Evolutionary conservation across 2,888 invertebrate genomes (phyloP).

Genomic region (Drosophila sordidapex): DNA sequence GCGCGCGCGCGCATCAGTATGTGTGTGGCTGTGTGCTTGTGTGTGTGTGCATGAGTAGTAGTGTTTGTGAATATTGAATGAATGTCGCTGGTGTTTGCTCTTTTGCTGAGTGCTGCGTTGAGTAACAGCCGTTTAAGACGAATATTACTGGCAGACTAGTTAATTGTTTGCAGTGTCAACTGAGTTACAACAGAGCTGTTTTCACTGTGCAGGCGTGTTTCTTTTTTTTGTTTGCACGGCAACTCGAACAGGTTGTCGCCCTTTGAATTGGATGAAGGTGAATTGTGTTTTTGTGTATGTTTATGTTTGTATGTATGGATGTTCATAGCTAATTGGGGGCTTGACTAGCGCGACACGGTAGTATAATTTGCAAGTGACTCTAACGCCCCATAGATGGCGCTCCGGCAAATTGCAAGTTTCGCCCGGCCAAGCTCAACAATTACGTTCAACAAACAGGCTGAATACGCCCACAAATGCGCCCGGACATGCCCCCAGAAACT

Average conservation of each 20-base stretch:
- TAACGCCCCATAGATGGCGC: conserved; percentile 62
- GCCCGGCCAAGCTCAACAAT: conserved; percentile 64
- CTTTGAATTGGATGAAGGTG: conserved; percentile 12
- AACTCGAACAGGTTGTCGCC: conserved; percentile 43
- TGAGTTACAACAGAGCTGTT: conserved; percentile 13
- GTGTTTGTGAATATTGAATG: conserved; percentile 25
- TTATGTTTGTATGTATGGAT: not conserved
- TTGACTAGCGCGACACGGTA: conserved; percentile 31
- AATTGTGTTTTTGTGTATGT: not conserved
- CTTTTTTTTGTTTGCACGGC: conserved; percentile 7
- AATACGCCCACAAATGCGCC: conserved; percentile 65
- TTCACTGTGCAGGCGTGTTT: conserved; percentile 7
- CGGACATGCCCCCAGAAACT: conserved; percentile 61
- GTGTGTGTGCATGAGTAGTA: conserved; percentile 4
- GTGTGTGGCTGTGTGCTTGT: conserved; percentile 1
- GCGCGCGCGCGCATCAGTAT: conserved; percentile 3
- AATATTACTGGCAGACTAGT: conserved; percentile 36
- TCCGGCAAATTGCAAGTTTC: conserved; percentile 51
- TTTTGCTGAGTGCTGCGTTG: conserved; percentile 23
- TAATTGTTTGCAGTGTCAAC: conserved; percentile 16
- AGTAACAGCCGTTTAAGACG: conserved; percentile 33
- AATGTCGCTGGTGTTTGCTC: conserved; percentile 38
- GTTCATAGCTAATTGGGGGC: conserved; percentile 36
- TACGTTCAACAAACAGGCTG: conserved; percentile 58
- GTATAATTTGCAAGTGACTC: conserved; percentile 24